Base-by-base conservation (phyloP, 2,888 invertebrate genomes). In the Stictocephala bisonia region DNA sequence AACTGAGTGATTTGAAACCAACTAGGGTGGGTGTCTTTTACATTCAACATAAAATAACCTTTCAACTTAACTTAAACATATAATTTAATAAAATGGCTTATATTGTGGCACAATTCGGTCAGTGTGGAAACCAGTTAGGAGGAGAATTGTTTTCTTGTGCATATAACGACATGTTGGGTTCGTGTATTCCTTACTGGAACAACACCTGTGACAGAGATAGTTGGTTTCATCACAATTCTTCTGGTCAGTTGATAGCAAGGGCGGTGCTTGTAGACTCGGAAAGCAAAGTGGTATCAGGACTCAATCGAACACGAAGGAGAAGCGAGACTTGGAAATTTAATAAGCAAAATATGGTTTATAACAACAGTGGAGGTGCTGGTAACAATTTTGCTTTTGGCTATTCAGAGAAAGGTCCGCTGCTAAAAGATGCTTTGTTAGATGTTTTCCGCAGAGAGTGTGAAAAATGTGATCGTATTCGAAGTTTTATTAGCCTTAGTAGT, bases 331-430 rank as follows among this genome's bases (percentile, higher is more conserved):
- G 84, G 82, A 76, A 78, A 1, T 86, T 86, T 79, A 81, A 82
- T n/a, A 81, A 82, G 44, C 80, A 80, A 75, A 86, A 85, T 80
- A 77, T 86, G 56, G 80, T 86, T 53, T 83, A 83, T 26, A 20
- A 53, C 26, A 83, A 83, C 74, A 79, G 83, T 13, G 83, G 83
- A 24, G 87, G 87, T 26, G 84, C 86, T 18, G 87, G 85, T 1
- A 88, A 88, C 77, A 88, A 88, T 80, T 87, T 87, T 87, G 86
- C 86, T 0, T 85, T 83, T 73, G 87, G 87, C 31, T 87, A 86
- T 77, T 79, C 79, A 2, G 79, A 79, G n/a, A 85, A 83, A 77
- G 84, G 86, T 41, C 80, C 81, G 31, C 79, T 84, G 48, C 73
- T 87, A 11, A 78, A 81, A 7, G 81, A 82, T 3, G 78, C 81